These are phyloP conservation scores for Acronicta aceris DNA, from an alignment of 2,888 invertebrate species.

Conservation along the genomic window DNA sequence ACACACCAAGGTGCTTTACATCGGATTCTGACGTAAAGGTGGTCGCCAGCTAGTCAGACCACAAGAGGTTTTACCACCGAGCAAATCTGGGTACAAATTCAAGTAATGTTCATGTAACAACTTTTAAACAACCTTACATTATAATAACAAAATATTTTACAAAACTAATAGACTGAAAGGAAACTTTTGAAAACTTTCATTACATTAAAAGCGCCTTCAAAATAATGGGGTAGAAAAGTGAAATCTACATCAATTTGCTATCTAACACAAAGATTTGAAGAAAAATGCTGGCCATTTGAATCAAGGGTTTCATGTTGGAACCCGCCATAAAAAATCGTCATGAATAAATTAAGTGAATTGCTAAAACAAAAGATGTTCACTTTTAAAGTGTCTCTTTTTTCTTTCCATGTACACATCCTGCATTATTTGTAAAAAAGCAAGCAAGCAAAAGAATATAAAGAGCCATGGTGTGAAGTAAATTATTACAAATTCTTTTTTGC, in stretches of 20 bases:
- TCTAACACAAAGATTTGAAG: constrained; percentile 20
- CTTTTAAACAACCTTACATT: constrained; percentile 17
- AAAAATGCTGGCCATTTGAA: constrained; percentile 20
- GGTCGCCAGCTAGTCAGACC: no score
- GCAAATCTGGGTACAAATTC: no score
- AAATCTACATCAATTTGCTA: constrained; percentile 34
- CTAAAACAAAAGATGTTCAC: constrained; percentile 34
- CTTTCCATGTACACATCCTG: no score
- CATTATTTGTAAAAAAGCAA: no score
- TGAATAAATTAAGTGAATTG: constrained; percentile 66
- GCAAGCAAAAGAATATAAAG: no score
- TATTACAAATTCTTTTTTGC: no score
- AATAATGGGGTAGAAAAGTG: constrained; percentile 29
- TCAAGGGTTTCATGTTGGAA: constrained; percentile 38
- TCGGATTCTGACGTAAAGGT: no score
- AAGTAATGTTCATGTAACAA: constrained; percentile 16
- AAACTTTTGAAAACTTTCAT: constrained; percentile 31
- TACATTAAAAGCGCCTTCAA: constrained; percentile 39
- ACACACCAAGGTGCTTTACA: no score
- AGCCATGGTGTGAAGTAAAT: no score
- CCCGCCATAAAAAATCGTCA: constrained; percentile 60
- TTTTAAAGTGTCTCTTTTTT: constrained; percentile 50
- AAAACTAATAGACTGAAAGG: constrained; percentile 24
- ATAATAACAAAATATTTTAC: constrained; percentile 31
- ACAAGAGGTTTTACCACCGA: no score